Evolutionary conservation across 2,797 vertebrate genomes (phyloP).

Genomic region (Momotus momota): DNA sequence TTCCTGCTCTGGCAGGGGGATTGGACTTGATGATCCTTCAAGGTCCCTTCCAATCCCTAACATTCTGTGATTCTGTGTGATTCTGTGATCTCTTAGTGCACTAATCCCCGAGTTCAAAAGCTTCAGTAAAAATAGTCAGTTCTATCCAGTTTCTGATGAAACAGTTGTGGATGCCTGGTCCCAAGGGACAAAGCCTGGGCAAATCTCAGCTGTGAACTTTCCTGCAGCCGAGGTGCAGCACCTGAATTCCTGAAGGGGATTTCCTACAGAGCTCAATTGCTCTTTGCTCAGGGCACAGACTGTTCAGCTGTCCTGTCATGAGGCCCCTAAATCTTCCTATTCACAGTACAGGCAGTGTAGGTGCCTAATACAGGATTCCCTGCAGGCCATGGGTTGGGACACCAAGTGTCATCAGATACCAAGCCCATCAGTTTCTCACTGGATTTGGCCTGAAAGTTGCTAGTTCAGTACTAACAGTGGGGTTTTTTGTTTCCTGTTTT

Average conservation of each 20-base stretch:
- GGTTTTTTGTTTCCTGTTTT: conserved; percentile 42
- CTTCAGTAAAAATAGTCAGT: neutral
- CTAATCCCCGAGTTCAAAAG: neutral
- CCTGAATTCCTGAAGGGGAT: neutral
- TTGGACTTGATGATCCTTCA: too few relatives aligned
- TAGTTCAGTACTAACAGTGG: neutral
- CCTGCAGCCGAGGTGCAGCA: neutral
- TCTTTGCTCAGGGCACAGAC: conserved; percentile 15
- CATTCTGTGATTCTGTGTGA: too few relatives aligned
- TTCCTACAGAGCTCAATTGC: neutral
- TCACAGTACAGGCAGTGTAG: neutral
- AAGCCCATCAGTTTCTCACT: neutral
- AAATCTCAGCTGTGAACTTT: neutral
- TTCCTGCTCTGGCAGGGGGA: too few relatives aligned
- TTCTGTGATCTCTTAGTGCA: too few relatives aligned
- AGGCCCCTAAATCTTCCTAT: neutral
- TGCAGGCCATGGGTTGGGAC: neutral
- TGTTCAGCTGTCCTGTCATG: neutral
- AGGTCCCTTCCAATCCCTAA: too few relatives aligned
- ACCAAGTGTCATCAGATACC: neutral
- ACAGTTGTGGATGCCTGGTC: neutral
- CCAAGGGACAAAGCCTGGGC: neutral
- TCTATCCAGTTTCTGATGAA: neutral
- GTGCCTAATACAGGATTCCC: neutral
- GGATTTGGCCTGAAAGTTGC: neutral